These are phyloP conservation scores for Laupala kohalensis DNA, from an alignment of 1,140 invertebrate species.

Conservation along the genomic window DNA sequence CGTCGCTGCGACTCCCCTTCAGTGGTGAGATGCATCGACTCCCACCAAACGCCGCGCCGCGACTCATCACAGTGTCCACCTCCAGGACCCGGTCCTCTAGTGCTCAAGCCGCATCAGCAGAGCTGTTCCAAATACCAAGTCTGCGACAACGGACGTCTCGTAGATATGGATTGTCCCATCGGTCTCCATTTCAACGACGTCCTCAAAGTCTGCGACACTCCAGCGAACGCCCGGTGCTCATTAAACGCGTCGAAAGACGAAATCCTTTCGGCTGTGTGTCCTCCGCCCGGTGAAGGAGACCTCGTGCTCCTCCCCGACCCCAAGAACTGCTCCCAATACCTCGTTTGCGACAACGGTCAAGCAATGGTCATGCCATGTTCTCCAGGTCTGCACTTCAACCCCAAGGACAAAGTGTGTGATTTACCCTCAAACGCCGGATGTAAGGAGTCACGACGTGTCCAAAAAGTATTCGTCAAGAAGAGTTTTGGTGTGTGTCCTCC, in stretches of 20 bases:
- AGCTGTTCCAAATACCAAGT: conserved; percentile 25
- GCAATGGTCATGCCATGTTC: conserved; percentile 12
- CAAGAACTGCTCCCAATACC: conserved; percentile 17
- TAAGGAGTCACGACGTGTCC: too few species aligned
- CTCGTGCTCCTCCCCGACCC: conserved; percentile 16
- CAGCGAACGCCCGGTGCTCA: conserved; percentile 16
- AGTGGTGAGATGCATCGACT: too few species aligned
- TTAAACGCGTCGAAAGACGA: background rate
- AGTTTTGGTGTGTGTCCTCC: background rate
- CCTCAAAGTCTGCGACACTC: conserved; percentile 20
- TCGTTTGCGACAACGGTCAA: conserved; percentile 17
- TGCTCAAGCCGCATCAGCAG: conserved; percentile 12
- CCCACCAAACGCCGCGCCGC: too few species aligned
- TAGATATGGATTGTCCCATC: conserved; percentile 17
- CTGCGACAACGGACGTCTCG: conserved; percentile 21
- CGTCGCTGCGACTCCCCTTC: too few species aligned
- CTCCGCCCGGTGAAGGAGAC: background rate
- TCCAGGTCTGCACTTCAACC: conserved; percentile 17
- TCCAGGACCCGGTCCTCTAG: background rate
- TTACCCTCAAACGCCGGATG: conserved; percentile 11
- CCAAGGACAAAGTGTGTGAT: conserved; percentile 19
- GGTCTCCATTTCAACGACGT: conserved; percentile 19
- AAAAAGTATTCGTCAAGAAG: too few species aligned
- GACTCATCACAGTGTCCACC: too few species aligned
- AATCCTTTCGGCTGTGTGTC: background rate